Conservation (phyloP, 92 coral and sea anemone species). For the Zoanthus solanderi region DNA sequence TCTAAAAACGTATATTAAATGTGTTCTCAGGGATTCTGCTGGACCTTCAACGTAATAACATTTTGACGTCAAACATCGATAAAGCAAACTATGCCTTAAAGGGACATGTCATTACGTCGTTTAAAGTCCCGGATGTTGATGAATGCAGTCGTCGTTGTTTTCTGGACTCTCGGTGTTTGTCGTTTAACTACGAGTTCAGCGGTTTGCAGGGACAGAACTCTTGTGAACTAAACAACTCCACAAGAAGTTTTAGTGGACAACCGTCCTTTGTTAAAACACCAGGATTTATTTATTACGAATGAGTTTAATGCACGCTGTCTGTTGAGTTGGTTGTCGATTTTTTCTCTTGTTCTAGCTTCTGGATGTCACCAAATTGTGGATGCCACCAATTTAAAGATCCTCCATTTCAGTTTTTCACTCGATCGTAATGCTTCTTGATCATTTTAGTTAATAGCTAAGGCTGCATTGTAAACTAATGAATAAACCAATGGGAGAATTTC, state of each 20-base stretch:
- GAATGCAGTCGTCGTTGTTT: conserved; percentile 25
- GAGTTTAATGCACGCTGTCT: neutral
- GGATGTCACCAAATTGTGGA: too few relatives aligned
- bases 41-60: conserved; percentile 1
- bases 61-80: conserved; percentile 7
- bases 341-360: too few relatives aligned
- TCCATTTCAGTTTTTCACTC: too few relatives aligned
- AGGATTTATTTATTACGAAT: conserved; percentile 39
- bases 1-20: too few relatives aligned
- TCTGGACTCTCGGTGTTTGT: neutral
- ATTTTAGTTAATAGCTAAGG: too few relatives aligned
- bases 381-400: too few relatives aligned
- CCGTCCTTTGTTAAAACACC: neutral
- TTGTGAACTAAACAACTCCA: conserved; percentile 35
- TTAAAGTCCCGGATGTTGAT: conserved; percentile 19
- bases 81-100: neutral
- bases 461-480: too few relatives aligned
- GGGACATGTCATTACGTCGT: neutral
- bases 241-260: conserved; percentile 11
- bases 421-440: too few relatives aligned
- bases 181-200: conserved; percentile 18
- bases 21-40: neutral
- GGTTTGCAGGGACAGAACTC: neutral
- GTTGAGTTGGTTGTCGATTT: too few relatives aligned
- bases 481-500: too few relatives aligned